Evolutionary conservation across 2,113 vertebrate species (phyloP).

Genomic region (Tragelaphus imberbis): DNA sequence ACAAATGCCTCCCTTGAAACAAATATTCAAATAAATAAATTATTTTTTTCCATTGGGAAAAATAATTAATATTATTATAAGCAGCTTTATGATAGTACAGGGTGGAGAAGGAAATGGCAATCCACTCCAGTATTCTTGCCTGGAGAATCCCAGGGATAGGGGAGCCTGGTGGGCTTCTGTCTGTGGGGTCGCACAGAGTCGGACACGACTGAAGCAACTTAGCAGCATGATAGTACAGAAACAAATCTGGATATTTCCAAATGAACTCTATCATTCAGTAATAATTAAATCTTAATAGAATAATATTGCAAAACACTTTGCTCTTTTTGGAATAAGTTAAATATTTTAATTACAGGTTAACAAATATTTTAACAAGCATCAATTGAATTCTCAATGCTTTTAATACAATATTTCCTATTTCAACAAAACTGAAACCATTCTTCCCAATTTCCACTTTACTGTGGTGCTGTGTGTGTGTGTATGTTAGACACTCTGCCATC

Average conservation of each 20-base stretch:
- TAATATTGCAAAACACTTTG: background rate
- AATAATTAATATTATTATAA: background rate
- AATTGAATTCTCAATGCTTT: slow-evolving; percentile 25
- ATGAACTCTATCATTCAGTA: background rate
- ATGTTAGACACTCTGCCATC: background rate
- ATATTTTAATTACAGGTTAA: slow-evolving; percentile 61
- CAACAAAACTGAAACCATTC: background rate
- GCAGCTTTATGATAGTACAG: background rate
- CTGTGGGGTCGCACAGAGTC: too few species aligned
- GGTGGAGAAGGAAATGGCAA: too few species aligned
- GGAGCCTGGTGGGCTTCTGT: too few species aligned
- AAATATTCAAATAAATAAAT: background rate
- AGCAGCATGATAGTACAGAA: slow-evolving; percentile 20
- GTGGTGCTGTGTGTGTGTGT: too few species aligned
- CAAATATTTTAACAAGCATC: slow-evolving; percentile 56
- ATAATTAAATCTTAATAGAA: background rate
- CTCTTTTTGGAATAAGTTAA: slow-evolving; percentile 37
- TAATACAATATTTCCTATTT: background rate
- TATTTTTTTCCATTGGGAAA: slow-evolving; percentile 23
- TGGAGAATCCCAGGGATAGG: too few species aligned
- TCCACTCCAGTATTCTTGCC: too few species aligned
- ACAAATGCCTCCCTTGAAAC: slow-evolving; percentile 2
- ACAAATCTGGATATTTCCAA: slow-evolving; percentile 15
- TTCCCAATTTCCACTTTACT: background rate
- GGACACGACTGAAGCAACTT: too few species aligned